phyloP scores from a whole-genome alignment of 2,888 invertebrate genomes.

The Tolmerus cingulatus region DNA sequence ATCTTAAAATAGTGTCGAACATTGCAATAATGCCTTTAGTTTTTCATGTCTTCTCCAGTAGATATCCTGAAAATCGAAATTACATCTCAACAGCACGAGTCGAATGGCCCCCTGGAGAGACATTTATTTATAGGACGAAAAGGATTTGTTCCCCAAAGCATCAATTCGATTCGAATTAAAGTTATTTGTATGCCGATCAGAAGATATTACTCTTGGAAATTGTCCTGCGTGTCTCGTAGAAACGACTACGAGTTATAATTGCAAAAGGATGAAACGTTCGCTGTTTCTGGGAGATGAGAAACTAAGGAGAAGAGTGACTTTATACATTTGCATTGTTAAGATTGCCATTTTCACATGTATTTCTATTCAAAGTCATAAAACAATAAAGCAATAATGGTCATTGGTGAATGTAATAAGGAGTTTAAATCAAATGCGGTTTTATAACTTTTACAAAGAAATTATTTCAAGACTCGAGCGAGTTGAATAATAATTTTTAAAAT shows the following conservation, averaged over 20 bases:
- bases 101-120: conserved; percentile 48
- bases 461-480: not conserved
- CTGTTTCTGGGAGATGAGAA: not conserved
- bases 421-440: not conserved
- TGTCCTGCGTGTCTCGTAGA: not conserved
- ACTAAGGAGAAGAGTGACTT: not conserved
- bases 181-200: conserved; percentile 49
- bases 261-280: not conserved
- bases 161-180: conserved; percentile 49
- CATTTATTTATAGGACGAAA: conserved; percentile 48
- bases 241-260: conserved; percentile 3
- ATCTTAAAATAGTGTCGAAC: conserved; percentile 9
- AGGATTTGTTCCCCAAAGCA: conserved; percentile 47
- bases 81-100: conserved; percentile 48
- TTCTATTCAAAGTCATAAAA: not conserved
- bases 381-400: not conserved
- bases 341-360: not conserved
- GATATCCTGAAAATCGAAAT: conserved; percentile 41
- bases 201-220: conserved; percentile 38
- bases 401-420: not conserved
- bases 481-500: not conserved
- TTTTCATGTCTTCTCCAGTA: not conserved
- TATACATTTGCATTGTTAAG: not conserved
- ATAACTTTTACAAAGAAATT: not conserved
- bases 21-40: conserved; percentile 17